Evolutionary conservation across 2,113 vertebrate genomes (phyloP), one percentile per base, ranked within the genome.

Genomic region (Hirundichthys speculiger): DNA sequence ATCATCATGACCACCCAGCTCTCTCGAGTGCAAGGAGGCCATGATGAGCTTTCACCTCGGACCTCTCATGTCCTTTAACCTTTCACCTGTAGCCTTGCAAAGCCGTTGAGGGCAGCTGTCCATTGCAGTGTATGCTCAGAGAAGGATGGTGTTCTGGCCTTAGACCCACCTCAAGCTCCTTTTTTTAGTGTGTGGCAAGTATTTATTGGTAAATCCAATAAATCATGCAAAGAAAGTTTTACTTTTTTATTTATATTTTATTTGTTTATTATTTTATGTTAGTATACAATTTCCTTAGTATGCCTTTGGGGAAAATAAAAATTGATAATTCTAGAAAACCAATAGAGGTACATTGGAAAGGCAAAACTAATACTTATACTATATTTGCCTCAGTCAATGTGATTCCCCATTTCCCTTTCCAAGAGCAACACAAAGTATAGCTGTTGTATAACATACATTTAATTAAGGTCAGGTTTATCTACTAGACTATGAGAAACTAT

Each of bases 41-140:
- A 41, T 39, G 72, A 87, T 69, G 80, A 82, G 83, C 75, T 85
- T 83, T 86, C 83, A 82, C 82, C 66, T 68, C 58, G 63, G 77
- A 76, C 75, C 84, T 58, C 38, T 55, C 1, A 5, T 71, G 80
- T 75, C 84, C 86, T 89, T 77, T 87, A 59, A 90, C 84, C 90
- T 88, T 89, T 91, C 80, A 81, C 77, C 84, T 77, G 62, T 12
- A 12, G 54, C 70, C 59, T 30, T 50, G 41, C 52, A 60, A 48
- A 11, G 47, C 66, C 43, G 15, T 48, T 34, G 30, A 47, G 73
- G 72, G 73, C 88, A 87, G 79, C 89, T 88, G 80, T 82, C 73
- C 41, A 6, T 64, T 16, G 47, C 42, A 3, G 10, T 24, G 52
- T 46, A 48, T 64, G 8, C 51, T 38, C 18, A 59, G 24, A 59